These are phyloP conservation scores for Dryobates pubescens DNA, from an alignment of 2,797 vertebrate genomes.

Conservation along the genomic window DNA sequence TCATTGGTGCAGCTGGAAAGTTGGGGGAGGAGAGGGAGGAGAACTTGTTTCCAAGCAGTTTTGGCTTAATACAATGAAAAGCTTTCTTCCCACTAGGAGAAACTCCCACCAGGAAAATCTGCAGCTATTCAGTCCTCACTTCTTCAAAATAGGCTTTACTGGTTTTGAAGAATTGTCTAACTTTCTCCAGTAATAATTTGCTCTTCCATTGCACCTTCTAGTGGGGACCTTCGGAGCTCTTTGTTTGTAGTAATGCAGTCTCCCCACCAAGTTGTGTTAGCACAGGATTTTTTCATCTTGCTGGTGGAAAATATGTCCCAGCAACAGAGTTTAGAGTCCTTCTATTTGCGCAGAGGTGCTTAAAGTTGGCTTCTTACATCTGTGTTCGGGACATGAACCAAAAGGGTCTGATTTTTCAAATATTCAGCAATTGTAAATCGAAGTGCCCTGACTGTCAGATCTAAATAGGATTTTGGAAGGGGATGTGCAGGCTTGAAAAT, in stretches of 20 bases:
- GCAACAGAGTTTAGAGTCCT: not conserved
- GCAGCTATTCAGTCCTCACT: conserved; percentile 49
- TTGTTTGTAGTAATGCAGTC: not conserved
- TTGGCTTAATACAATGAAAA: conserved; percentile 75
- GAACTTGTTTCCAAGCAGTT: conserved; percentile 76
- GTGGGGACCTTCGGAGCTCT: conserved; percentile 1
- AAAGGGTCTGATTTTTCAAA: not conserved
- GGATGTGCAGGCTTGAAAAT: not conserved
- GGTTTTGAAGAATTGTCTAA: not conserved
- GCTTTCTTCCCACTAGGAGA: conserved; percentile 72
- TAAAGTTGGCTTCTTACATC: conserved; percentile 2
- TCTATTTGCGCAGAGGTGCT: not conserved
- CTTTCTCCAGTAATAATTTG: conserved; percentile 44
- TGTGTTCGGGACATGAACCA: not conserved
- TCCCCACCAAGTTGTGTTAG: conserved; percentile 1
- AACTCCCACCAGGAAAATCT: conserved; percentile 68
- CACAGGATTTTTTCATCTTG: not conserved
- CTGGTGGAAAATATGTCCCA: not conserved
- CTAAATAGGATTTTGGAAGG: conserved; percentile 15
- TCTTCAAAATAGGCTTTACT: conserved; percentile 43
- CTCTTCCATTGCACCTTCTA: conserved; percentile 65
- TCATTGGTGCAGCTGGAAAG: conserved; percentile 73
- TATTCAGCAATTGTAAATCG: not conserved
- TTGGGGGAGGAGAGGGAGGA: conserved; percentile 73
- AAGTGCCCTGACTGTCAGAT: not conserved